These are phyloP conservation scores for Cherax destructor DNA, from an alignment of 1,140 invertebrate species.

Conservation along the genomic window DNA sequence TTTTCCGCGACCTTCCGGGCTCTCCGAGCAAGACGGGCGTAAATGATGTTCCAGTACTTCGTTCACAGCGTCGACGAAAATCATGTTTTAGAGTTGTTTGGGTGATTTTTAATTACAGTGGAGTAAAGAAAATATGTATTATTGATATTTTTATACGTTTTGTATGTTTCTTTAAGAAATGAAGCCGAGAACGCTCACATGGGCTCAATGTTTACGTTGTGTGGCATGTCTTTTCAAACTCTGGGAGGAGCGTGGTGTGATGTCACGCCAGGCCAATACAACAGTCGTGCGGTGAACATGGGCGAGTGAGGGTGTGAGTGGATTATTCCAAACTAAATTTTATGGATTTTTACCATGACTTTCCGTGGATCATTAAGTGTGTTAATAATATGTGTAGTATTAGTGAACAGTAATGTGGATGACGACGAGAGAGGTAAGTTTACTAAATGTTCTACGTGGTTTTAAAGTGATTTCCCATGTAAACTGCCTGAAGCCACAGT, in stretches of 20 bases:
- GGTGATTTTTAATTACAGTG: neutral
- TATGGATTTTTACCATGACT: slow-evolving; percentile 66
- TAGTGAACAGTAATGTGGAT: slow-evolving; percentile 54
- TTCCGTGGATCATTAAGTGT: slow-evolving; percentile 62
- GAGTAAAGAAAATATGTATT: neutral
- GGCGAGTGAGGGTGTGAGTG: slow-evolving; percentile 58
- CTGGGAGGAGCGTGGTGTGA: slow-evolving; percentile 36
- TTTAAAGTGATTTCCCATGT: neutral
- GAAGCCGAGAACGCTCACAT: neutral
- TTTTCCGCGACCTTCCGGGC: slow-evolving; percentile 45
- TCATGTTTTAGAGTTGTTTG: slow-evolving; percentile 23
- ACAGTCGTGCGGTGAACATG: slow-evolving; percentile 59
- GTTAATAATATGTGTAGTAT: slow-evolving; percentile 60
- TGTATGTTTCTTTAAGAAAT: neutral
- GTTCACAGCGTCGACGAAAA: slow-evolving; percentile 13
- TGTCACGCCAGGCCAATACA: slow-evolving; percentile 53
- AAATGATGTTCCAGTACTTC: slow-evolving; percentile 60
- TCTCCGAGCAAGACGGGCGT: slow-evolving; percentile 44
- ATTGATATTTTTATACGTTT: neutral
- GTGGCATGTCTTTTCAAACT: slow-evolving; percentile 48
- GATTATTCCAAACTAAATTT: slow-evolving; percentile 50
- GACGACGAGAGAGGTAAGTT: slow-evolving; percentile 55
- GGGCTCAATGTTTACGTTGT: slow-evolving; percentile 44
- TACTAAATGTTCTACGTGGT: neutral
- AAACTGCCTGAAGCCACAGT: slow-evolving; percentile 35